Conservation (phyloP, 2,113 vertebrate genomes). For the Aegotheles bennettii region DNA sequence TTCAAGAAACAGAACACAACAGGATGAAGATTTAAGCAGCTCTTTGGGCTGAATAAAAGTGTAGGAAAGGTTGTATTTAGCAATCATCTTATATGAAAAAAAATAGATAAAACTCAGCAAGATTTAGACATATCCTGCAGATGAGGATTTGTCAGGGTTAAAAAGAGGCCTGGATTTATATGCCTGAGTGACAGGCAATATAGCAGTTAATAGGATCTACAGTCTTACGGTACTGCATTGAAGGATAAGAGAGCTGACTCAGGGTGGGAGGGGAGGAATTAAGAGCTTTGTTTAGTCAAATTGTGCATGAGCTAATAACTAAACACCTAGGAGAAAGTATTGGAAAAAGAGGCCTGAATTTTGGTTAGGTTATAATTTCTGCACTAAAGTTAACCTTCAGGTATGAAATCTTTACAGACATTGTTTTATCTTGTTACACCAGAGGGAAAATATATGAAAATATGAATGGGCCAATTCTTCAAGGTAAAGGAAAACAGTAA, state of each 20-base stretch:
- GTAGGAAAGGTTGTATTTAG: neutral
- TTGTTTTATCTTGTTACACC: neutral
- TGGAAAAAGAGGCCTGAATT: neutral
- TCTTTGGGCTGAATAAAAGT: neutral
- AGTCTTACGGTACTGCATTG: neutral
- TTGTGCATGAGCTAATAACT: neutral
- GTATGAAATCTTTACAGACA: neutral
- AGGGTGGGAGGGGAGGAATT: neutral
- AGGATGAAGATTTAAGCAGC: neutral
- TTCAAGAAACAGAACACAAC: neutral
- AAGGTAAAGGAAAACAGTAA: neutral
- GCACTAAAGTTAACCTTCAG: neutral
- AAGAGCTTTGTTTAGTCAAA: neutral
- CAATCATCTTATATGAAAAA: neutral
- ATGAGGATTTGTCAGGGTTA: neutral
- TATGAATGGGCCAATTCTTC: neutral
- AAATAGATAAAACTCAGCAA: neutral
- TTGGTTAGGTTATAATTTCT: neutral
- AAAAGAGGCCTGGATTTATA: neutral
- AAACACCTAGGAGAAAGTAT: neutral
- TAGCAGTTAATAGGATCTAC: neutral
- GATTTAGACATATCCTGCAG: neutral
- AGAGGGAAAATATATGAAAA: neutral
- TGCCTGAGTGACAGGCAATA: neutral
- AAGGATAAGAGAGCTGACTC: neutral